A percentile compares a stretch with the other conserved stretches of the same genome.
These are phyloP conservation scores for Chirona hameri DNA, from an alignment of 2,888 invertebrate genomes.

Conservation along the genomic window DNA sequence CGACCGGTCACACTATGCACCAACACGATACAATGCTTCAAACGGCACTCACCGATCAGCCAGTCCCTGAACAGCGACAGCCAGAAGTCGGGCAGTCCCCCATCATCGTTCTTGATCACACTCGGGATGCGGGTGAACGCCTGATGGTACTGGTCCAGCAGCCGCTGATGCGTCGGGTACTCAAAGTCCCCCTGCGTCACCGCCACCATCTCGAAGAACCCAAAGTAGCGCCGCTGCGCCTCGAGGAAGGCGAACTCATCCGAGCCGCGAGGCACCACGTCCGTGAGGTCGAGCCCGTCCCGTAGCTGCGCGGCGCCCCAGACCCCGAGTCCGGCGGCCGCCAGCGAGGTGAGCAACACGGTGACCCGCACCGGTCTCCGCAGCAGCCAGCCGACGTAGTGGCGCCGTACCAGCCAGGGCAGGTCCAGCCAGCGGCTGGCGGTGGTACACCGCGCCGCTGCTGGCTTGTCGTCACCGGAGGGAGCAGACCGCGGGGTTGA, in stretches of 20 bases:
- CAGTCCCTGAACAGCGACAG: constrained; percentile 87
- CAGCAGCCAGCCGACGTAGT: constrained; percentile 60
- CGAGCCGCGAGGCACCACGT: constrained; percentile 89
- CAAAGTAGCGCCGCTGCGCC: constrained; percentile 89
- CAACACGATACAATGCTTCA: background rate
- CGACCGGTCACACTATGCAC: no score
- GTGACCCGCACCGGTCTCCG: constrained; percentile 56
- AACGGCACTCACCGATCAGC: constrained; percentile 61
- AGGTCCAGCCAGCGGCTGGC: constrained; percentile 46
- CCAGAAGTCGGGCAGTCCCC: constrained; percentile 94
- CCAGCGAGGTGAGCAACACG: constrained; percentile 57
- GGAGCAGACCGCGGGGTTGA: background rate
- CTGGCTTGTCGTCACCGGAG: no score
- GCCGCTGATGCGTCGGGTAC: constrained; percentile 88
- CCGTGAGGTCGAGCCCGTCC: constrained; percentile 84
- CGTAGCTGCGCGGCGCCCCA: constrained; percentile 71
- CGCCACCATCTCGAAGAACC: constrained; percentile 96
- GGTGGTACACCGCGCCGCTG: no score
- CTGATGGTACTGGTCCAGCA: constrained; percentile 92
- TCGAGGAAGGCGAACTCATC: constrained; percentile 91
- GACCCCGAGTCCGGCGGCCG: constrained; percentile 61
- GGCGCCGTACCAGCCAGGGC: constrained; percentile 53
- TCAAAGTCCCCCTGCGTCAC: constrained; percentile 93
- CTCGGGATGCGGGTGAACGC: constrained; percentile 82
- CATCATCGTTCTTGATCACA: constrained; percentile 89